A percentile compares a stretch with the other conserved stretches of the same genome.
phyloP scores from a whole-genome alignment of 1,140 invertebrate species.

The Drosophila ananassae region DNA sequence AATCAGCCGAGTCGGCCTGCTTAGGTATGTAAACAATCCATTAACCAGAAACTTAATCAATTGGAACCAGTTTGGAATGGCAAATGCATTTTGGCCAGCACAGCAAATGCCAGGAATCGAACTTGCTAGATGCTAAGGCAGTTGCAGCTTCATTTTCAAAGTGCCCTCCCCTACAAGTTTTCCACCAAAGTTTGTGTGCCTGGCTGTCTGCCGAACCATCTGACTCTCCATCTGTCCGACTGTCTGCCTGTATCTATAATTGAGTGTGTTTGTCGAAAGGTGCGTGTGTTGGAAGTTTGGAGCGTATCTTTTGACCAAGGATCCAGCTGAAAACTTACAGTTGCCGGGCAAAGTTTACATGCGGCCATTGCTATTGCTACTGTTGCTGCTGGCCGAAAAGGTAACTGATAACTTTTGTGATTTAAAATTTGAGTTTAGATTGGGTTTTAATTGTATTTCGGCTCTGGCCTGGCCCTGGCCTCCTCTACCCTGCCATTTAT shows the following conservation, averaged over 20 bases:
- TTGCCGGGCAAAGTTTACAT: slow-evolving; percentile 30
- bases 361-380: slow-evolving; percentile 28
- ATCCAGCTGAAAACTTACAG: slow-evolving; percentile 48
- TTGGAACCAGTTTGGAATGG: slow-evolving; percentile 77
- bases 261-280: slow-evolving; percentile 60
- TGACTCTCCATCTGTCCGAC: neutral
- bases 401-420: slow-evolving; percentile 77
- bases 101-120: slow-evolving; percentile 63
- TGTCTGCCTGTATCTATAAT: slow-evolving; percentile 48
- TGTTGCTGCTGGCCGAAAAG: slow-evolving; percentile 39
- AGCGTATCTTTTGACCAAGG: slow-evolving; percentile 62
- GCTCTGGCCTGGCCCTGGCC: slow-evolving; percentile 25
- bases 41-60: slow-evolving; percentile 82
- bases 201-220: slow-evolving; percentile 6
- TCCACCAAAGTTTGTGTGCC: slow-evolving; percentile 30
- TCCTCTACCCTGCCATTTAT: neutral
- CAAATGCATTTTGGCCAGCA: slow-evolving; percentile 70
- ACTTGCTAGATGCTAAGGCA: slow-evolving; percentile 14
- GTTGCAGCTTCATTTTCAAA: slow-evolving; percentile 58
- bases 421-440: slow-evolving; percentile 71
- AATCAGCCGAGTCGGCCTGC: slow-evolving; percentile 21
- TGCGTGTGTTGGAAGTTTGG: slow-evolving; percentile 33
- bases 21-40: slow-evolving; percentile 78
- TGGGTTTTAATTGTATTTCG: slow-evolving; percentile 77
- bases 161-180: slow-evolving; percentile 54